Evolutionary conservation across 2,113 vertebrate genomes (phyloP).

Genomic region (Neogobius melanostomus): DNA sequence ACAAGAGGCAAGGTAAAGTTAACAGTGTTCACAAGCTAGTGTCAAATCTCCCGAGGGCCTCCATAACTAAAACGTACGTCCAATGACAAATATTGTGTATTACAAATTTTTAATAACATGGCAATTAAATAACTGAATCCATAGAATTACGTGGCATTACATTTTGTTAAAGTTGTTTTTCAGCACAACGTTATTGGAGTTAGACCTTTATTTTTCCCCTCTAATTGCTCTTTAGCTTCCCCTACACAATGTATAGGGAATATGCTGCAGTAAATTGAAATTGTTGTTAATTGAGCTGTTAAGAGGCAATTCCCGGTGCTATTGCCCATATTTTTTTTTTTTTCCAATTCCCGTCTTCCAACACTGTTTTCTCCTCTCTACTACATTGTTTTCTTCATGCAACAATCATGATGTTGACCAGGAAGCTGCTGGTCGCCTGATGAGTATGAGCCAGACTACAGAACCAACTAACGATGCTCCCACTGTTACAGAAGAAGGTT

Average conservation of each 20-base stretch:
- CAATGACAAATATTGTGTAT: too few relatives aligned
- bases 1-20: conserved; percentile 20
- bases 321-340: conserved; percentile 21
- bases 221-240: too few relatives aligned
- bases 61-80: neutral
- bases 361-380: conserved; percentile 51
- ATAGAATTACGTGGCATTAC: too few relatives aligned
- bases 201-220: too few relatives aligned
- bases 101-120: too few relatives aligned
- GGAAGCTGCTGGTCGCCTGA: conserved; percentile 69
- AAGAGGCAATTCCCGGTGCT: conserved; percentile 14
- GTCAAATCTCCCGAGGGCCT: neutral
- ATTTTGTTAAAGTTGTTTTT: too few relatives aligned
- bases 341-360: conserved; percentile 31
- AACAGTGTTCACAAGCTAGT: neutral
- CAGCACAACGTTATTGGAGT: too few relatives aligned
- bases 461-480: conserved; percentile 73
- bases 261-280: neutral
- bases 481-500: conserved; percentile 78
- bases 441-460: conserved; percentile 79
- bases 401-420: conserved; percentile 56
- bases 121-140: too few relatives aligned
- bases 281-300: neutral
- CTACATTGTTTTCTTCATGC: conserved; percentile 38
- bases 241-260: too few relatives aligned